Percentiles rank a stretch among this genome's conserved stretches.
These are phyloP conservation scores for Peromyscus eremicus DNA, from an alignment of 2,797 vertebrate species.

Conservation along the genomic window DNA sequence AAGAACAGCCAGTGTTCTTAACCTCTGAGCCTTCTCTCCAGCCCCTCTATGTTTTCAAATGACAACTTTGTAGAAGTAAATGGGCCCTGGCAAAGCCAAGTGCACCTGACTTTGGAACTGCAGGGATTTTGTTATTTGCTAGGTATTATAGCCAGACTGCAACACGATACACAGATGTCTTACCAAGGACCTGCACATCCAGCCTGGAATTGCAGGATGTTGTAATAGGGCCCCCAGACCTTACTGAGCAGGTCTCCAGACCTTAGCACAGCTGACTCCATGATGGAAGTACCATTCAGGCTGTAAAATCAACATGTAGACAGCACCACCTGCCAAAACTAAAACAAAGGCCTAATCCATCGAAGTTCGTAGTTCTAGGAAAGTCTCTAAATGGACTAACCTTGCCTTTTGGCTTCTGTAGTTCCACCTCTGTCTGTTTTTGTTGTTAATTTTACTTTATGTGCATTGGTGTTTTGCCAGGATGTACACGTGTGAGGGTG, in stretches of 20 bases:
- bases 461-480: background rate
- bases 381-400: no score
- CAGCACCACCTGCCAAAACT: no score
- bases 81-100: background rate
- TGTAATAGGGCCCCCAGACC: background rate
- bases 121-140: background rate
- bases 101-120: background rate
- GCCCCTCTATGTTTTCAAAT: no score
- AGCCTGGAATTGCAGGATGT: background rate
- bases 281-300: background rate
- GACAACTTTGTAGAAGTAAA: background rate
- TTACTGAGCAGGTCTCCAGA: background rate
- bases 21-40: no score
- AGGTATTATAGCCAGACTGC: background rate
- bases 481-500: background rate
- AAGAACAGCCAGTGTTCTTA: no score
- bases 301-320: background rate
- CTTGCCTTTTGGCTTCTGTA: background rate
- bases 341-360: no score
- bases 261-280: background rate
- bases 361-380: no score
- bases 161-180: no score
- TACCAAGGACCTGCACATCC: background rate
- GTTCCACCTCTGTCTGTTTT: background rate
- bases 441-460: background rate